These are phyloP conservation scores for Otus sunia DNA, from an alignment of 2,113 vertebrate genomes.

Conservation along the genomic window DNA sequence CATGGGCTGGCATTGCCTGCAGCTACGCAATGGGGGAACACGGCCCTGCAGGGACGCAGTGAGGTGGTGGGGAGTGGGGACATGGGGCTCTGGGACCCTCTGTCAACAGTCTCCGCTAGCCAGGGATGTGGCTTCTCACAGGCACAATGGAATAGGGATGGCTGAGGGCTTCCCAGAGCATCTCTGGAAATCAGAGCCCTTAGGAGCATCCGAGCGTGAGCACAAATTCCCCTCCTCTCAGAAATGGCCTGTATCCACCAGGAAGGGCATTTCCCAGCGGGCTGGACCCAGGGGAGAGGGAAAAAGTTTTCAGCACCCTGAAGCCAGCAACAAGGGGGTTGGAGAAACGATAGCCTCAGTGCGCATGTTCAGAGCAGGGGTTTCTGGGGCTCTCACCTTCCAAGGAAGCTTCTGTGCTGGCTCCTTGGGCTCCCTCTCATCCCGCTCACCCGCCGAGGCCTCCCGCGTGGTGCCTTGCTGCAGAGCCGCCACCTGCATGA, in stretches of 20 bases:
- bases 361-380: neutral
- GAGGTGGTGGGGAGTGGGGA: neutral
- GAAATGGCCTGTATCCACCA: neutral
- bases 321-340: neutral
- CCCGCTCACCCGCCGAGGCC: slow-evolving; percentile 27
- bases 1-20: neutral
- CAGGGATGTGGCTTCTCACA: neutral
- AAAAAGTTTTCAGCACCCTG: neutral
- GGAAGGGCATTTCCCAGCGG: neutral
- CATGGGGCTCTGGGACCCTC: neutral
- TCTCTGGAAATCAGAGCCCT: neutral
- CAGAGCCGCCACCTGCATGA: slow-evolving; percentile 66
- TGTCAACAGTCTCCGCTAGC: neutral
- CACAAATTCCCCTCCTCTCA: neutral
- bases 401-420: slow-evolving; percentile 60
- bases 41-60: neutral
- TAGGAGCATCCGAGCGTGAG: accelerated
- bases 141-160: neutral
- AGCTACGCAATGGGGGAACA: neutral
- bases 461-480: slow-evolving; percentile 67
- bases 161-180: neutral
- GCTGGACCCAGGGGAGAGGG: neutral
- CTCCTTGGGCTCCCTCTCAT: slow-evolving; percentile 66
- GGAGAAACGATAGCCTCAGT: neutral
- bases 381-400: slow-evolving; percentile 67